Percentiles rank a stretch among this genome's conserved stretches.
Evolutionary conservation across 2,888 invertebrate genomes (phyloP).

Genomic region (Drosophila anomelani): DNA sequence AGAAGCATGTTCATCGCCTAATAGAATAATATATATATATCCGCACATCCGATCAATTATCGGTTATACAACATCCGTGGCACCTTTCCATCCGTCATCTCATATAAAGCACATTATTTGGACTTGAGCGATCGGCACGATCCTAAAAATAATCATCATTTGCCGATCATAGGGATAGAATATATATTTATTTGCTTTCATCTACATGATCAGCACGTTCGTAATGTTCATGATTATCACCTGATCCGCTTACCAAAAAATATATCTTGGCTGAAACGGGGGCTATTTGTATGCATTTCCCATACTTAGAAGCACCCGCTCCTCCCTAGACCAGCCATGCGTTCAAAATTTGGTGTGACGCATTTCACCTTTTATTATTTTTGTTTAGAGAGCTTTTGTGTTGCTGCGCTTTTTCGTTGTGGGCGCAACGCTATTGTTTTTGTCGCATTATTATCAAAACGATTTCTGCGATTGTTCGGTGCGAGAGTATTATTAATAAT

Average conservation of each 20-base stretch:
- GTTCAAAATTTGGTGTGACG: conserved; percentile 35
- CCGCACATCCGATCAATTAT: conserved; percentile 14
- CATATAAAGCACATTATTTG: conserved; percentile 1
- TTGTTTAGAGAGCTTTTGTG: conserved; percentile 27
- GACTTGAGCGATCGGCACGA: conserved; percentile 14
- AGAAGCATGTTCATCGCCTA: conserved; percentile 2
- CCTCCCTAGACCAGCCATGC: conserved; percentile 36
- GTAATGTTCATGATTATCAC: conserved; percentile 7
- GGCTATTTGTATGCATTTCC: conserved; percentile 64
- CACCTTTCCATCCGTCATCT: conserved; percentile 14
- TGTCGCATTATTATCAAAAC: conserved; percentile 38
- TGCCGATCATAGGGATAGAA: background rate
- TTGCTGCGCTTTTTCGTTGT: conserved; percentile 17
- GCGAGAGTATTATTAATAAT: conserved; percentile 33
- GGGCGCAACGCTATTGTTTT: conserved; percentile 26
- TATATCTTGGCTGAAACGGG: conserved; percentile 38
- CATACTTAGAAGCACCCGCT: conserved; percentile 13
- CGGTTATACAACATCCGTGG: conserved; percentile 29
- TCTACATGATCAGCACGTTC: conserved; percentile 16
- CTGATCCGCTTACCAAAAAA: conserved; percentile 1
- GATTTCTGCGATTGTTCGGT: conserved; percentile 31
- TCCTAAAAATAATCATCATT: conserved; percentile 11
- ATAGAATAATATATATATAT: conserved; percentile 2
- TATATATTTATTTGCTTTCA: background rate
- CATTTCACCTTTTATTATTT: conserved; percentile 40